Evolutionary conservation across 2,888 invertebrate genomes (phyloP).

Genomic region (Pseudococcus viburni): DNA sequence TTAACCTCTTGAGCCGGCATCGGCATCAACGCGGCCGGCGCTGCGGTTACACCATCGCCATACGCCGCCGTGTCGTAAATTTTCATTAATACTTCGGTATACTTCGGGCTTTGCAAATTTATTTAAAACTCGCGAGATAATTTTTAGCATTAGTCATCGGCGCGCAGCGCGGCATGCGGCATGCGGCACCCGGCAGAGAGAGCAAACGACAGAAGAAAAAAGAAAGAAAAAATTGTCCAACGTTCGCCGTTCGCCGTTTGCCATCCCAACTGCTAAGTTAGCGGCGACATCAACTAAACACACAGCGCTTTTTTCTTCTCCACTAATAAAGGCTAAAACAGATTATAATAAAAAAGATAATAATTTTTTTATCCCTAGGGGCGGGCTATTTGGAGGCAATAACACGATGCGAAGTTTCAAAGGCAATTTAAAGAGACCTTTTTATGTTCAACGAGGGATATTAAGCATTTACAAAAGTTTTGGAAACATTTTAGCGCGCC

Average conservation of each 20-base stretch:
- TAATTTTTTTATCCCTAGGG: constrained; percentile 47
- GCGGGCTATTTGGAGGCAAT: constrained; percentile 45
- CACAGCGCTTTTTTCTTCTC: constrained; percentile 31
- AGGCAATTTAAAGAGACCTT: constrained; percentile 50
- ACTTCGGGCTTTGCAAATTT: constrained; percentile 27
- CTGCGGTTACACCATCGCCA: background rate
- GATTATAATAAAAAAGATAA: constrained; percentile 53
- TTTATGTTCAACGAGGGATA: constrained; percentile 50
- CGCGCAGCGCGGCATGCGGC: background rate
- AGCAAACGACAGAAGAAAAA: background rate
- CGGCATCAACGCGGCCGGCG: background rate
- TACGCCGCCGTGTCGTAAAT: constrained; percentile 23
- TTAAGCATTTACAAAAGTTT: constrained; percentile 53
- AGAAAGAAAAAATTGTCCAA: background rate
- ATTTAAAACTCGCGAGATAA: constrained; percentile 34
- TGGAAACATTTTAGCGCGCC: constrained; percentile 48
- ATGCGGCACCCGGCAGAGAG: background rate
- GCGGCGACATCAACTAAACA: constrained; percentile 35
- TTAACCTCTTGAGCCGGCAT: background rate
- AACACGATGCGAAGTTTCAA: constrained; percentile 52
- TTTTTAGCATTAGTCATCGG: constrained; percentile 40
- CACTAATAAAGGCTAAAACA: constrained; percentile 51
- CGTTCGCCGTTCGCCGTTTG: background rate
- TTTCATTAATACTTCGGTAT: constrained; percentile 17
- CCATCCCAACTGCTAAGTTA: constrained; percentile 8